Conservation (phyloP, 2,797 vertebrate species). For the Anabas testudineus region DNA sequence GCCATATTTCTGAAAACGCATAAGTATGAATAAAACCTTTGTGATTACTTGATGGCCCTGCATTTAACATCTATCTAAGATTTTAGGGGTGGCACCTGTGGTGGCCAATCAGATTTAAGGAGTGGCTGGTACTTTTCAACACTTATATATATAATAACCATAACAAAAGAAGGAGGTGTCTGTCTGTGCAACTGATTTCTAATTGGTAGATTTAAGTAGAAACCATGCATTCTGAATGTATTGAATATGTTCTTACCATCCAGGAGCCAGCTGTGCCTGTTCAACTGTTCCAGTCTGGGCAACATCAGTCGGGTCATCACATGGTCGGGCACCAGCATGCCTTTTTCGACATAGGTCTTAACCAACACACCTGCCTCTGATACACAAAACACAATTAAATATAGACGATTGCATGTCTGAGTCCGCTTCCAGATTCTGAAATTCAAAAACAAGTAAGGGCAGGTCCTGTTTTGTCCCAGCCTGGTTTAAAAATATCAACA, state of each 20-base stretch:
- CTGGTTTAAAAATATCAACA: neutral
- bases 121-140: conserved; percentile 18
- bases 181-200: neutral
- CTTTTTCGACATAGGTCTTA: conserved; percentile 89
- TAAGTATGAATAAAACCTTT: neutral
- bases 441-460: neutral
- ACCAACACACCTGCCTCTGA: conserved; percentile 85
- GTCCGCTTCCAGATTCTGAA: neutral
- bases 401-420: conserved; percentile 1
- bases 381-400: conserved; percentile 46
- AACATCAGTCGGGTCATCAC: conserved; percentile 92
- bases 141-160: conserved; percentile 16
- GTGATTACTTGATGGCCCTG: neutral
- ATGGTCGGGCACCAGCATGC: conserved; percentile 92
- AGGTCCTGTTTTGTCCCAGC: neutral
- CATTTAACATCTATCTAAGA: conserved; percentile 14
- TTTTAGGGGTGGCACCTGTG: conserved; percentile 45
- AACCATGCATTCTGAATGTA: neutral
- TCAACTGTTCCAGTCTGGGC: conserved; percentile 88
- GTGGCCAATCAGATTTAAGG: conserved; percentile 65
- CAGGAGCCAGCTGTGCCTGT: conserved; percentile 89
- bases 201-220: neutral
- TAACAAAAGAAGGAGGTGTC: neutral
- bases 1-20: conserved; percentile 10
- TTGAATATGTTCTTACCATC: conserved; percentile 86